phyloP scores from a whole-genome alignment of 1,140 invertebrate genomes.

The Penaeus vannamei region DNA sequence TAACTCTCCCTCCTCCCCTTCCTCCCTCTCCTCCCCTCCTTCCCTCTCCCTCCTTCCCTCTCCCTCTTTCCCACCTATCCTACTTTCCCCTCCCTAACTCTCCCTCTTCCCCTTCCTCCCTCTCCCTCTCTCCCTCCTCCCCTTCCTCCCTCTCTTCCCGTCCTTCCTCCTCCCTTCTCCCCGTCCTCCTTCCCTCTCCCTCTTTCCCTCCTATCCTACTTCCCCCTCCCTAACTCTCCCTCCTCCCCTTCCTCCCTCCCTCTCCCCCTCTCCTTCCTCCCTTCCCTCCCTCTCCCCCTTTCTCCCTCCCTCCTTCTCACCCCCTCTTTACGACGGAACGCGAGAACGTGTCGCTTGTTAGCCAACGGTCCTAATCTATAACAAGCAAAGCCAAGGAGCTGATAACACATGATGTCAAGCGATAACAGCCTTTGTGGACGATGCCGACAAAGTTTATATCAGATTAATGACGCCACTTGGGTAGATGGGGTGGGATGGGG shows the following conservation, averaged over 20 bases:
- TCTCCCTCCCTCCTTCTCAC: neutral
- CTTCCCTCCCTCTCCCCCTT: neutral
- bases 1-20: neutral
- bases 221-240: neutral
- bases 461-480: too few species aligned
- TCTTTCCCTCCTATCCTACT: neutral
- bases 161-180: neutral
- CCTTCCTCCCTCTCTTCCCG: neutral
- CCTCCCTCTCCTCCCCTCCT: neutral
- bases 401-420: too few species aligned
- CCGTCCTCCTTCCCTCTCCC: neutral
- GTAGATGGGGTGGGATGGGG: too few species aligned
- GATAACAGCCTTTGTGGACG: too few species aligned
- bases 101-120: neutral
- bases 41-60: neutral
- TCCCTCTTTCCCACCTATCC: neutral
- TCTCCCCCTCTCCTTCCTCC: too few species aligned
- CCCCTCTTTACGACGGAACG: neutral
- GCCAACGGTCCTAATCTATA: neutral
- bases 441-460: too few species aligned
- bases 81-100: neutral
- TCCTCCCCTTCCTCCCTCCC: neutral
- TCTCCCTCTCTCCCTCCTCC: neutral
- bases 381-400: too few species aligned
- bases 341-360: slow-evolving; percentile 1